Evolutionary conservation across 2,797 vertebrate species (phyloP), one percentile per base, ranked within the genome.

Genomic region (Micropoecilia bifurca): DNA sequence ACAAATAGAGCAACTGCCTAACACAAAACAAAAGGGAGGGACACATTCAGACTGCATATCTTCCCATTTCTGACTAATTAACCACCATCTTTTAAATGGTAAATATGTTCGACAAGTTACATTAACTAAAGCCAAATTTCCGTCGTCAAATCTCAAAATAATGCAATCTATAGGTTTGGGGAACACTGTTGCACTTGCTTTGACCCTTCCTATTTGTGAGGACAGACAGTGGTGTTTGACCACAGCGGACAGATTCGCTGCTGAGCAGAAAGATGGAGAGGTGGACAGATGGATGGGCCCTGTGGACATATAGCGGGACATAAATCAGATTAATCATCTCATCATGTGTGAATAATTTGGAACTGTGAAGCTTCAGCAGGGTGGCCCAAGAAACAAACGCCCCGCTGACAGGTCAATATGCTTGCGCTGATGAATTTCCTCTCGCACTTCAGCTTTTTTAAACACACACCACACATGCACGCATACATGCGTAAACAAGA

Each of bases 341-440:
- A 92, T 94, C 92, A 91, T 91, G 92, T 93, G 93, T 93, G 93
- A 94, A 93, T 94, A 92, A 94, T 93, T 91, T 91, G 91, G 84
- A 88, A 83, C 79, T 43, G 83, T 83, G 83, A 69, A 43, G 73
- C 77, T 83, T 84, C 87, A 90, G 90, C 87, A 88, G 83, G 45
- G 59, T 18, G 77, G 77, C 83, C 82, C 83, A 82, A 61, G 77
- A 85, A 91, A 91, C 75, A 85, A 92, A 83, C 83, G 66, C 85
- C 91, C 91, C 85, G 82, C 79, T 89, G 94, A 84, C 85, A 92
- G 89, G 90, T 93, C 93, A 92, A 92, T 93, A 91, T 93, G 93
- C 91, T 93, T 91, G 90, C 86, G 86, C 85, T 90, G 89, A 91
- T 88, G 86, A 82, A 78, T 89, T 73, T 88, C 63, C 75, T 82